Conservation (phyloP, 2,888 invertebrate species). For the Atrina japonica region DNA sequence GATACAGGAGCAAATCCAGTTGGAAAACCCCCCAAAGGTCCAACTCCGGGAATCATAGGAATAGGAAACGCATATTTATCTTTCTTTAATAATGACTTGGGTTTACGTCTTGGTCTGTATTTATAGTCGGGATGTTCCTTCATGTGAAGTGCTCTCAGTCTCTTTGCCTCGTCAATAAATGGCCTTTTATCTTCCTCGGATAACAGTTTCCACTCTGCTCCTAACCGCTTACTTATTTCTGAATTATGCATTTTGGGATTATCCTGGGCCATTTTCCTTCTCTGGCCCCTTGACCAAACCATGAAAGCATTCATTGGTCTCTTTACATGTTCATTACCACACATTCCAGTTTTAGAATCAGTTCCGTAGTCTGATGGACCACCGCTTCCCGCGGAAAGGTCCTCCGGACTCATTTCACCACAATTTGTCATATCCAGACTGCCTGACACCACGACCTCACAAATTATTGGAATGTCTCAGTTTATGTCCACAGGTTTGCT, state of each 20-base stretch:
- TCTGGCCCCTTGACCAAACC: conserved; percentile 96
- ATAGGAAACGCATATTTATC: conserved; percentile 85
- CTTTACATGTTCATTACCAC: conserved; percentile 88
- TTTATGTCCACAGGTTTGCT: neutral
- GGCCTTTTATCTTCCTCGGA: conserved; percentile 97
- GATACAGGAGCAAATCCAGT: conserved; percentile 59
- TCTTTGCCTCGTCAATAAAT: conserved; percentile 99
- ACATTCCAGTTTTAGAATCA: conserved; percentile 16
- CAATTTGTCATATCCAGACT: conserved; percentile 32
- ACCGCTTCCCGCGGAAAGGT: conserved; percentile 31
- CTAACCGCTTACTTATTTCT: conserved; percentile 97
- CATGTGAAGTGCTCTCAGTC: conserved; percentile 98
- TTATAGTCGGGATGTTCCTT: conserved; percentile 99
- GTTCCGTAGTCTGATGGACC: conserved; percentile 22
- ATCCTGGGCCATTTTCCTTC: conserved; percentile 99
- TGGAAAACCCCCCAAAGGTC: conserved; percentile 55
- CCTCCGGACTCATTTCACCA: conserved; percentile 44
- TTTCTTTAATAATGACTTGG: conserved; percentile 92
- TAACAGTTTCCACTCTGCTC: conserved; percentile 99
- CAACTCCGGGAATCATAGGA: conserved; percentile 72
- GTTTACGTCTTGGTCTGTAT: conserved; percentile 97
- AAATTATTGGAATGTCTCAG: neutral
- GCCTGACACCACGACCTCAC: neutral
- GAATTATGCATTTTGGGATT: conserved; percentile 99
- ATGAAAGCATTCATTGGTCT: conserved; percentile 99